Percentiles rank a stretch among this genome's conserved stretches.
Conservation (phyloP, 1,140 invertebrate species). For the Choristoneura fumiferana region DNA sequence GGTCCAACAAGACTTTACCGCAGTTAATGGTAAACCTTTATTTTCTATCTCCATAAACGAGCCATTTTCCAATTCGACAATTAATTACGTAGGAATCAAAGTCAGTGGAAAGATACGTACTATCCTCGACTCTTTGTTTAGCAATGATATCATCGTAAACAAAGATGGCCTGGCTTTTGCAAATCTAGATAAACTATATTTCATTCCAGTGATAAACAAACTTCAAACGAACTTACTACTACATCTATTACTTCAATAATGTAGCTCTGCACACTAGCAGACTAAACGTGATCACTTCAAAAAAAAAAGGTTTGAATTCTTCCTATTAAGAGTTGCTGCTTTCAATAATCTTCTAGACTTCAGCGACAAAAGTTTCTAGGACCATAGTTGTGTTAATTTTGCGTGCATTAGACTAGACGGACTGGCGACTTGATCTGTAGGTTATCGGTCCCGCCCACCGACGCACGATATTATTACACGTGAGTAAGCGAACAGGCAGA, state of each 20-base stretch:
- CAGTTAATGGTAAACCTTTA: too few species aligned
- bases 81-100: neutral
- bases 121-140: slow-evolving; percentile 16
- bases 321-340: too few species aligned
- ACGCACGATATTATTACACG: slow-evolving; percentile 35
- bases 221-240: too few species aligned
- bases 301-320: too few species aligned
- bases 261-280: too few species aligned
- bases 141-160: slow-evolving; percentile 14
- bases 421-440: slow-evolving; percentile 52
- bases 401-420: slow-evolving; percentile 52
- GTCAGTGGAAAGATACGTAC: slow-evolving; percentile 2
- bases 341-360: too few species aligned
- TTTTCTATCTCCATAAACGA: neutral
- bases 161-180: slow-evolving; percentile 16
- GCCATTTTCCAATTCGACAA: neutral
- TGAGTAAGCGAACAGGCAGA: slow-evolving; percentile 39
- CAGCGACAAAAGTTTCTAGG: too few species aligned
- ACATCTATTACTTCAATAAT: too few species aligned
- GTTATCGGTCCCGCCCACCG: slow-evolving; percentile 54
- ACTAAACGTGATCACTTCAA: too few species aligned
- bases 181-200: slow-evolving; percentile 7
- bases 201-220: too few species aligned
- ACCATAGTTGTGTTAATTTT: too few species aligned
- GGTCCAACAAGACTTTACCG: too few species aligned